A percentile compares a stretch with the other conserved stretches of the same genome.
phyloP scores from a whole-genome alignment of 2,113 vertebrate species.

The Melanostigma gelatinosum region DNA sequence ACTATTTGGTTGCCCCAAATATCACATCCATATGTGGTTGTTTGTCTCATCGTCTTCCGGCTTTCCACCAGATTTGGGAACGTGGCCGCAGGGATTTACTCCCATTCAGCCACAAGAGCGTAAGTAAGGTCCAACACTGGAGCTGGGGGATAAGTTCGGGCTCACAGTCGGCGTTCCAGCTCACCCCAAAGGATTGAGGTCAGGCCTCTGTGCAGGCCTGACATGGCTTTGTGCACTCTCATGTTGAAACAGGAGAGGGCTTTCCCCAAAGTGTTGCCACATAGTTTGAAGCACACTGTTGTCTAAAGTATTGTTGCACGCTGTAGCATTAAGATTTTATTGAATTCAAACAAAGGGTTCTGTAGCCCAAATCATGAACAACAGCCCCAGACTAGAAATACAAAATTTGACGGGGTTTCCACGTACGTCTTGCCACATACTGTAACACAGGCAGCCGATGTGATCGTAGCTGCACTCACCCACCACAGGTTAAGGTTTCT shows the following conservation, averaged over 20 bases:
- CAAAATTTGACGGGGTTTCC: background rate
- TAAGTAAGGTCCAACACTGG: background rate
- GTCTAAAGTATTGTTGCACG: background rate
- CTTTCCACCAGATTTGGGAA: constrained; percentile 19
- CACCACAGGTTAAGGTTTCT: background rate
- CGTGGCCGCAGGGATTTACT: constrained; percentile 10
- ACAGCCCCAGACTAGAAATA: background rate
- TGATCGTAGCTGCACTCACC: background rate
- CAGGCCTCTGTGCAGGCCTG: background rate
- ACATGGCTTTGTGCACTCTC: background rate
- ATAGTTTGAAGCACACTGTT: background rate
- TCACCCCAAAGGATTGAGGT: constrained; percentile 31
- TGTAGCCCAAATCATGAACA: background rate
- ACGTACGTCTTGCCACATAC: background rate
- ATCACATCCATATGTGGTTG: constrained; percentile 6
- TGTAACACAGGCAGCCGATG: background rate
- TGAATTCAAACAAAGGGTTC: background rate
- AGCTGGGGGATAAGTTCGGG: background rate
- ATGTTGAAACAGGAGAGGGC: background rate
- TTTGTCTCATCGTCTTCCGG: constrained; percentile 16
- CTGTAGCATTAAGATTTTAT: background rate
- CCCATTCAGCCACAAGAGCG: background rate
- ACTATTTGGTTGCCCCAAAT: background rate
- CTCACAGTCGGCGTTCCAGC: constrained; percentile 1
- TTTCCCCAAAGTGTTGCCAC: background rate